Base-by-base conservation (phyloP, 2,113 vertebrate species). In the Malaclemys terrapin region DNA sequence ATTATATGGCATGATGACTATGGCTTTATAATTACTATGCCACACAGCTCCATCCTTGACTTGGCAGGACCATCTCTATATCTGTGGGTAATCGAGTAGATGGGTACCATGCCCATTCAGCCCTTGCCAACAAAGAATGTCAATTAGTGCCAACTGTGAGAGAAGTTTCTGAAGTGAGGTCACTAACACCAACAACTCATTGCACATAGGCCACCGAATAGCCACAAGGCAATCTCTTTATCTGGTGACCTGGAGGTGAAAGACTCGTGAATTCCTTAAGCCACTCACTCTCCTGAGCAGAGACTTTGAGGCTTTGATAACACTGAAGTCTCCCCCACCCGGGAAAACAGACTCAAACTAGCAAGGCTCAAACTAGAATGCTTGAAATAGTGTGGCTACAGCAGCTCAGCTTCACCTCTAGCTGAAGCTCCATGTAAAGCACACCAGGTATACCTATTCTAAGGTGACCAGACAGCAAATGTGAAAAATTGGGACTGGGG, bases 381-480 rank as follows among this genome's bases (percentile, higher is more conserved):
- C 16, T 69, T 69, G 62, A 69, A n/a, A 69, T n/a, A 69, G 16
- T n/a, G 35, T n/a, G 62, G 16, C 19, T 17, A 7, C 17, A n/a
- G 62, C 62, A 69, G 62, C 62, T 69, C 62, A 69, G 62, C 92
- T 95, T 83, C 83, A 94, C 88, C 91, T 90, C 88, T 92, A 92
- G 91, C 89, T 91, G 93, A 35, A 65, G 13, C 29, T 7, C 29
- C 29, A 31, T 7, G 86, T 95, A 96, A 82, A 90, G 79, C 53
- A 95, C 65, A 75, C 89, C 89, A 87, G 20, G 9, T 80, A 75
- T 93, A 91, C 81, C 80, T 93, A 45, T 45, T 45, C 45, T 45
- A 45, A 45, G 45, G 45, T 45, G 45, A 45, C 5, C 45, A 45
- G 45, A 45, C 45, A 45, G 45, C 45, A 45, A 45, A 45, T 45